Evolutionary conservation across 1,140 invertebrate genomes (phyloP).

Genomic region (Sminthurides bifidus): DNA sequence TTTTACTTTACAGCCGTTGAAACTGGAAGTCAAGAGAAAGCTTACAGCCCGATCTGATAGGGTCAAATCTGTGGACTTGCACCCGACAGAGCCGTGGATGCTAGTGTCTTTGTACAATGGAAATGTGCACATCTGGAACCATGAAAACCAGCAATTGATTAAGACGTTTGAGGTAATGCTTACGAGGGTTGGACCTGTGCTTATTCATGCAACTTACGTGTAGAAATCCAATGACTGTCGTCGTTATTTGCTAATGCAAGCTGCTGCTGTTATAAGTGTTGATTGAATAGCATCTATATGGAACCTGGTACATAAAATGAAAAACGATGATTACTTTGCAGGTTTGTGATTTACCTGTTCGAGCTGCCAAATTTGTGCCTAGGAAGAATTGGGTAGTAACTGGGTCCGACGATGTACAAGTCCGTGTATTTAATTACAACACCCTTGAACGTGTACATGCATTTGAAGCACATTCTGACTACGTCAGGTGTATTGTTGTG

Average conservation of each 20-base stretch:
- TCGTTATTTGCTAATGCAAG: too few species aligned
- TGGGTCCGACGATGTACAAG: constrained; percentile 92
- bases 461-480: constrained; percentile 98
- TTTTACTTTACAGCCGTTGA: constrained; percentile 59
- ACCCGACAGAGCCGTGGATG: constrained; percentile 97
- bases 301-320: neutral
- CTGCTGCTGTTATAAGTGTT: too few species aligned
- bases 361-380: constrained; percentile 89
- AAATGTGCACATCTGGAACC: constrained; percentile 98
- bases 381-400: constrained; percentile 98
- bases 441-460: constrained; percentile 89
- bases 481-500: constrained; percentile 88
- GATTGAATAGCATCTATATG: too few species aligned
- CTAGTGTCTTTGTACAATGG: constrained; percentile 95
- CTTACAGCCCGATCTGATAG: constrained; percentile 92
- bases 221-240: too few species aligned
- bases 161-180: constrained; percentile 73
- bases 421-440: constrained; percentile 97
- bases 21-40: constrained; percentile 95
- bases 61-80: constrained; percentile 95
- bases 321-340: constrained; percentile 33
- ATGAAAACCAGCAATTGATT: constrained; percentile 82
- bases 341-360: constrained; percentile 91
- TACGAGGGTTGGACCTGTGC: too few species aligned
- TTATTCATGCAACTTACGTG: too few species aligned